Evolutionary conservation across 2,113 vertebrate species (phyloP), one percentile per base, ranked within the genome.

Genomic region (Odobenus rosmarus): DNA sequence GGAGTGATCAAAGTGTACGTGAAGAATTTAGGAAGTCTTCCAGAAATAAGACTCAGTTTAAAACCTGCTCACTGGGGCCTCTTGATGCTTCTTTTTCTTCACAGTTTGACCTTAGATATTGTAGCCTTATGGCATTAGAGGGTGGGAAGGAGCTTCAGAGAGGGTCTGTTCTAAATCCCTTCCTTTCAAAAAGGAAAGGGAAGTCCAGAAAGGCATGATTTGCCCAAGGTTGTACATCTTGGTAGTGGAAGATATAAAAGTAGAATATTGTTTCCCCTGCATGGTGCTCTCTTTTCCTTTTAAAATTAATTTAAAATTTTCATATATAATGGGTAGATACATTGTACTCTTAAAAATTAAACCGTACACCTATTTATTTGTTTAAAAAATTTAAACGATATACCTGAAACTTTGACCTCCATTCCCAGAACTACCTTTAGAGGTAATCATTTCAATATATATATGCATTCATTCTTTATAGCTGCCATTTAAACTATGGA

Each of bases 221-320:
- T 69, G 16, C 18, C 7, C 0, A 6, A 85, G 7, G 31, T 88
- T 55, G 39, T 4, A 36, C 4, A 67, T 26, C 5, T 92, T 72
- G 21, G 57, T 53, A 42, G 49, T 74, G 19, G 31, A 83, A 77
- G 19, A 71, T 46, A 64, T 33, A n/a, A 88, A 97, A 86, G 6
- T 49, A 74, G 55, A 84, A 76, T 72, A 72, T 16, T 39, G 5
- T 46, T 21, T 62, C 62, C 31, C 16, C 31, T 62, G 1, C 46
- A 16, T 3, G 31, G 24, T 53, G 11, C 4, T 80, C 59, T 61
- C 7, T 90, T 92, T 93, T 33, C 36, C 62, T 95, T 62, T 51
- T 31, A 16, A 72, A 96, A 89, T 82, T 46, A 90, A 76, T 79
- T 57, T 77, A 51, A 87, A 92, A 79, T n/a, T 74, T 59, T 74